phyloP scores from a whole-genome alignment of 2,888 invertebrate genomes.

The Idaea aversata region DNA sequence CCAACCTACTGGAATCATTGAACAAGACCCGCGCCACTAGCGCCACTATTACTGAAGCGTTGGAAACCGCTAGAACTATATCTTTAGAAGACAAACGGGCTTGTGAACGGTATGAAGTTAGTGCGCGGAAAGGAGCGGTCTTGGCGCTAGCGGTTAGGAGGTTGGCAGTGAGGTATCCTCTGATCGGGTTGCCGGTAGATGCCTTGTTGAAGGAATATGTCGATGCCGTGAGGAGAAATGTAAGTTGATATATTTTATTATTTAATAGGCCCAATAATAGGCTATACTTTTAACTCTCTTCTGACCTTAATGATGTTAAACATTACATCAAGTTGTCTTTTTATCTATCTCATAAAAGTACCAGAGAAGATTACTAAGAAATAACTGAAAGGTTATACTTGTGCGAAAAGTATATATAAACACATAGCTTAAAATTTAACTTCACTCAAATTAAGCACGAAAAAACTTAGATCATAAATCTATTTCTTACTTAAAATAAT shows the following conservation, averaged over 20 bases:
- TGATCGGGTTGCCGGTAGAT: conserved; percentile 71
- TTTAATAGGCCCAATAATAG: too few relatives aligned
- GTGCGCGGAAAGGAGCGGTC: conserved; percentile 52
- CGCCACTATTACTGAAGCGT: conserved; percentile 65
- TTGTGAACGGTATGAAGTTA: conserved; percentile 33
- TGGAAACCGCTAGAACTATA: conserved; percentile 60
- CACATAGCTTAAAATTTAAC: too few relatives aligned
- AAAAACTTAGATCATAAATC: too few relatives aligned
- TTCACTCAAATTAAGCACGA: too few relatives aligned
- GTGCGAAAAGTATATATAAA: too few relatives aligned
- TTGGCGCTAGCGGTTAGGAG: conserved; percentile 62
- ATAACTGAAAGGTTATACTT: too few relatives aligned
- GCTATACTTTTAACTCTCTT: too few relatives aligned
- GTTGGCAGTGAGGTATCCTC: conserved; percentile 38
- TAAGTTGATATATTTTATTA: conserved; percentile 25
- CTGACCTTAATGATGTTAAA: too few relatives aligned
- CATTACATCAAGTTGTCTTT: too few relatives aligned
- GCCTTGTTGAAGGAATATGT: conserved; percentile 70
- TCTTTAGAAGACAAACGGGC: conserved; percentile 47
- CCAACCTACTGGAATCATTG: conserved; percentile 69
- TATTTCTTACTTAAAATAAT: too few relatives aligned
- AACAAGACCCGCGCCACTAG: conserved; percentile 75
- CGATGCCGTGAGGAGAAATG: conserved; percentile 55
- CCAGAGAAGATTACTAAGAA: too few relatives aligned
- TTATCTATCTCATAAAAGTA: too few relatives aligned